Conservation (phyloP, 2,797 vertebrate genomes). For the Alectoris magna region DNA sequence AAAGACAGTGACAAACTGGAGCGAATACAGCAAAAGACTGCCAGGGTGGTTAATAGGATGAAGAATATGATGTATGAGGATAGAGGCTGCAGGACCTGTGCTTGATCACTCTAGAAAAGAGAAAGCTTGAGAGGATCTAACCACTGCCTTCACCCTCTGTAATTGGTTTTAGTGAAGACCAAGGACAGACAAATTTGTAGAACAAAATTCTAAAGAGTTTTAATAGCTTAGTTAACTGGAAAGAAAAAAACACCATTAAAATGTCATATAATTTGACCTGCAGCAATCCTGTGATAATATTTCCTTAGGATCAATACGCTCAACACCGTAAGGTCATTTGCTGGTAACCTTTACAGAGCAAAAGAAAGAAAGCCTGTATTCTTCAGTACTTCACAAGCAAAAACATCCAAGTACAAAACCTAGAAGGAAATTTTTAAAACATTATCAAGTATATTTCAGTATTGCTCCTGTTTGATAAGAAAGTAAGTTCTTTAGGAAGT, state of each 20-base stretch:
- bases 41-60: not conserved
- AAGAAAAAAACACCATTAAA: not conserved
- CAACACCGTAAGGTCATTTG: not conserved
- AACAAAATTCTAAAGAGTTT: not conserved
- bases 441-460: not conserved
- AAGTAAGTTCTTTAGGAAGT: not conserved
- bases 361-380: not conserved
- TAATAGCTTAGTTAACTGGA: not conserved
- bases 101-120: not conserved
- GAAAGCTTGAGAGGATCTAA: not conserved
- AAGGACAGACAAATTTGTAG: not conserved
- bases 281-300: not conserved
- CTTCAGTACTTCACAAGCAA: not conserved
- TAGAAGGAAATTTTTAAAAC: not conserved
- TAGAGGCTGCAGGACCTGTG: not conserved
- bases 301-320: not conserved
- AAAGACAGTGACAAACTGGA: not conserved
- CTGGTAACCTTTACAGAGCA: not conserved
- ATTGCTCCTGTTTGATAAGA: not conserved
- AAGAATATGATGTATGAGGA: not conserved
- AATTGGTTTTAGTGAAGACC: not conserved
- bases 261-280: not conserved
- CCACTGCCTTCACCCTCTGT: not conserved
- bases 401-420: not conserved
- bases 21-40: not conserved